A percentile compares a stretch with the other conserved stretches of the same genome.
Conservation (phyloP, 2,888 invertebrate species). For the Tetramorium bicarinatum region DNA sequence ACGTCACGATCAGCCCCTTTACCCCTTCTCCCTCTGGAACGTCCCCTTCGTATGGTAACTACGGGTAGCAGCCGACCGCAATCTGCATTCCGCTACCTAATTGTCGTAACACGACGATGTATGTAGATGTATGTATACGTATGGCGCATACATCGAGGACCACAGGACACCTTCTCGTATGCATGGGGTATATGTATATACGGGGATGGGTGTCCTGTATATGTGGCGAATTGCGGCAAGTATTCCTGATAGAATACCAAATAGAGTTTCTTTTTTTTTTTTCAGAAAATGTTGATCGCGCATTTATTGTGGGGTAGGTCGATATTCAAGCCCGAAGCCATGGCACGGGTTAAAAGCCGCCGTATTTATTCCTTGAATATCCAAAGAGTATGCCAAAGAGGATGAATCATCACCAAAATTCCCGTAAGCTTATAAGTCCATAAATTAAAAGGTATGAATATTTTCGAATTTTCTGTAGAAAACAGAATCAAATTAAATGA, state of each 20-base stretch:
- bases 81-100: conserved; percentile 85
- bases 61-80: conserved; percentile 81
- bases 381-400: not conserved
- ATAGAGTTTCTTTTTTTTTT: conserved; percentile 28
- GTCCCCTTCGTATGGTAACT: conserved; percentile 80
- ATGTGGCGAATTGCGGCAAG: conserved; percentile 39
- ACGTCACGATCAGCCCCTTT: conserved; percentile 73
- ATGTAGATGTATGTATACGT: conserved; percentile 76
- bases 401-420: conserved; percentile 1
- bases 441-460: conserved; percentile 2
- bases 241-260: conserved; percentile 56
- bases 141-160: conserved; percentile 60
- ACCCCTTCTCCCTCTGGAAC: conserved; percentile 63
- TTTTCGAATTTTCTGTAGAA: not conserved
- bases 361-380: conserved; percentile 37
- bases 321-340: conserved; percentile 39
- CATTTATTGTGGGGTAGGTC: conserved; percentile 37
- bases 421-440: not conserved
- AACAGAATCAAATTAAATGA: not conserved
- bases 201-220: conserved; percentile 6
- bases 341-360: conserved; percentile 11
- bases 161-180: conserved; percentile 41
- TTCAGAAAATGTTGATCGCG: conserved; percentile 51
- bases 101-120: conserved; percentile 81
- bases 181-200: conserved; percentile 23